Evolutionary conservation across 2,888 invertebrate species (phyloP).

Genomic region (Hemistola chrysoprasaria): DNA sequence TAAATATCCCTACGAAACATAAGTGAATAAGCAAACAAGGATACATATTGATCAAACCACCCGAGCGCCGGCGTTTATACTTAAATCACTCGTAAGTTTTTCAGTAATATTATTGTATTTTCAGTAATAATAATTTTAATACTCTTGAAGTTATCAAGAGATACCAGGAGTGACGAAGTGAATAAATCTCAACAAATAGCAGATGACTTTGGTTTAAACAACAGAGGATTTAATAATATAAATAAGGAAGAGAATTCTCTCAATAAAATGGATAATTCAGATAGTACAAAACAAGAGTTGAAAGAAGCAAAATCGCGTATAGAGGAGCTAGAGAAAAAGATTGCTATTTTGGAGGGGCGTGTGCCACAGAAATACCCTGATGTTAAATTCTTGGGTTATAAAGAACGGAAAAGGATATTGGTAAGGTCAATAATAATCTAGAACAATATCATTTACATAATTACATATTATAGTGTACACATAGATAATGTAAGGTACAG

Average conservation of each 20-base stretch:
- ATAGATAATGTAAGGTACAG: too few species aligned
- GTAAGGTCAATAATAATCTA: too few species aligned
- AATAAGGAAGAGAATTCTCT: slow-evolving; percentile 44
- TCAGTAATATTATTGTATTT: too few species aligned
- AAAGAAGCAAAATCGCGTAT: slow-evolving; percentile 85
- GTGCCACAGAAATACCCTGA: slow-evolving; percentile 93
- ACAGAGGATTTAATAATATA: slow-evolving; percentile 50
- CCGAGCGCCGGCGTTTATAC: too few species aligned
- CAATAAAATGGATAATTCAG: slow-evolving; percentile 45
- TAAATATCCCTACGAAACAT: too few species aligned
- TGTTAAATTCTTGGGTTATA: slow-evolving; percentile 95
- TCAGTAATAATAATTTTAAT: slow-evolving; percentile 39
- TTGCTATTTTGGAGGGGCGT: slow-evolving; percentile 86
- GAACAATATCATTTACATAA: too few species aligned
- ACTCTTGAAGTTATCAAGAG: slow-evolving; percentile 48
- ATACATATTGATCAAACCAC: too few species aligned
- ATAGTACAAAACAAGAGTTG: slow-evolving; percentile 72
- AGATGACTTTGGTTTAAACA: slow-evolving; percentile 46
- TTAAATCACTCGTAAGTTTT: too few species aligned
- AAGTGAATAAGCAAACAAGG: too few species aligned
- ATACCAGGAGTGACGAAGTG: slow-evolving; percentile 14
- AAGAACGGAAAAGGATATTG: slow-evolving; percentile 95
- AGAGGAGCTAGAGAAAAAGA: slow-evolving; percentile 86
- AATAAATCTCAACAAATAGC: slow-evolving; percentile 43
- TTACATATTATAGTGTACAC: too few species aligned